phyloP scores from a whole-genome alignment of 2,113 vertebrate genomes.

The Corythornis vintsioides region DNA sequence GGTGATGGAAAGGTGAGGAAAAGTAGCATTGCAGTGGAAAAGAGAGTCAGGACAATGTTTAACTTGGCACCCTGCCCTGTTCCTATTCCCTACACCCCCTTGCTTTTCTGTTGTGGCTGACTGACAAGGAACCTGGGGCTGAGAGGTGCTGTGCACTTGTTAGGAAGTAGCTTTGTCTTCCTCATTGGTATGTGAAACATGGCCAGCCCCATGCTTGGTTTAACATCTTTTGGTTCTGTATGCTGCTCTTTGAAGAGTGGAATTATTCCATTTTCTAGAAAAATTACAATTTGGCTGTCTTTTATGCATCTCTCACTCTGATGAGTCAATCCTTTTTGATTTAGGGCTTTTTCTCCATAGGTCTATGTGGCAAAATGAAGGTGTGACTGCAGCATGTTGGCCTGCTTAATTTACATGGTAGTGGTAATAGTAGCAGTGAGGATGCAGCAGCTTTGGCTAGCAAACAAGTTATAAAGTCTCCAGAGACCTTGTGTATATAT shows the following conservation, averaged over 20 bases:
- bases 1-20: background rate
- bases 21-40: background rate
- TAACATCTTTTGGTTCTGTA: background rate
- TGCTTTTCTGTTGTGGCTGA: background rate
- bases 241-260: background rate
- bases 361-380: background rate
- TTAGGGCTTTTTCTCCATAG: slow-evolving; percentile 14
- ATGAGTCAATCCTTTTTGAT: background rate
- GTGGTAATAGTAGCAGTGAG: background rate
- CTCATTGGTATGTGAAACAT: background rate
- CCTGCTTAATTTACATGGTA: slow-evolving; percentile 12
- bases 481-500: background rate
- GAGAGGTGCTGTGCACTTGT: background rate
- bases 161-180: background rate
- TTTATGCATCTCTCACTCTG: background rate
- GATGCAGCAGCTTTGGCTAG: background rate
- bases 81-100: background rate
- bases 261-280: background rate
- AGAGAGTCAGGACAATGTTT: background rate
- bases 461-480: background rate
- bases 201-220: background rate
- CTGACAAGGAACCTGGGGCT: background rate
- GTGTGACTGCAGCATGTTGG: background rate
- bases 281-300: background rate
- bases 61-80: background rate